Percentiles rank a stretch among this genome's conserved stretches.
These are phyloP conservation scores for Malthinus flaveolus DNA, from an alignment of 2,888 invertebrate species.

Conservation along the genomic window DNA sequence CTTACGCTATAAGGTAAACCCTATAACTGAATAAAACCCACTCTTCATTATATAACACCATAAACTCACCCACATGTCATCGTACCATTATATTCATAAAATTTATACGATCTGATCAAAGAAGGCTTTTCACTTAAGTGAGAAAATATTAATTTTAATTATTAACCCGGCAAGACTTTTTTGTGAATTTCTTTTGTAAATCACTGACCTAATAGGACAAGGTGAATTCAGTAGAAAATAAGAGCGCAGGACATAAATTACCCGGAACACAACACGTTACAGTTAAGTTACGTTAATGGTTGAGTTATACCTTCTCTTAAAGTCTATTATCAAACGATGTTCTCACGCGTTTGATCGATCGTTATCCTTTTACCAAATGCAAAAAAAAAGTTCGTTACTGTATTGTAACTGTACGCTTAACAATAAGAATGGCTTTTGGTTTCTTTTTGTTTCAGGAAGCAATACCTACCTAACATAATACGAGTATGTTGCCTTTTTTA, in stretches of 20 bases:
- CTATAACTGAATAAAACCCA: slow-evolving; percentile 15
- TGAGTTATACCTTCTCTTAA: slow-evolving; percentile 32
- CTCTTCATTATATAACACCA: slow-evolving; percentile 21
- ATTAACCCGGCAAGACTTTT: not conserved
- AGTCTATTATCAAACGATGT: slow-evolving; percentile 35
- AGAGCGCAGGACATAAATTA: slow-evolving; percentile 38
- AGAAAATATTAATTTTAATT: not conserved
- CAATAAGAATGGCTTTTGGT: slow-evolving; percentile 11
- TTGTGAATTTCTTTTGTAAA: not conserved
- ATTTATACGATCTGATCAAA: slow-evolving; percentile 4
- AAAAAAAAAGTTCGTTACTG: slow-evolving; percentile 31
- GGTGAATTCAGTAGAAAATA: slow-evolving; percentile 33
- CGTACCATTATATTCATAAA: slow-evolving; percentile 4
- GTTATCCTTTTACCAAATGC: slow-evolving; percentile 27
- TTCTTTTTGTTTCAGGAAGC: slow-evolving; percentile 18
- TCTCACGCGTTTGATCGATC: slow-evolving; percentile 37
- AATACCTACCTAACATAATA: not conserved
- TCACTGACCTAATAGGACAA: not conserved
- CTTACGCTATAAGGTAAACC: slow-evolving; percentile 15
- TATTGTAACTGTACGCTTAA: slow-evolving; percentile 14
- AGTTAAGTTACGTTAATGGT: slow-evolving; percentile 35
- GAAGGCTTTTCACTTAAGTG: not conserved
- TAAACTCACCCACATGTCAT: slow-evolving; percentile 22
- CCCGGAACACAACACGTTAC: slow-evolving; percentile 33
- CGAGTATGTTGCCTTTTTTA: too few species aligned